Evolutionary conservation across 2,113 vertebrate species (phyloP), one percentile per base, ranked within the genome.

Genomic region (Syrrhaptes paradoxus): DNA sequence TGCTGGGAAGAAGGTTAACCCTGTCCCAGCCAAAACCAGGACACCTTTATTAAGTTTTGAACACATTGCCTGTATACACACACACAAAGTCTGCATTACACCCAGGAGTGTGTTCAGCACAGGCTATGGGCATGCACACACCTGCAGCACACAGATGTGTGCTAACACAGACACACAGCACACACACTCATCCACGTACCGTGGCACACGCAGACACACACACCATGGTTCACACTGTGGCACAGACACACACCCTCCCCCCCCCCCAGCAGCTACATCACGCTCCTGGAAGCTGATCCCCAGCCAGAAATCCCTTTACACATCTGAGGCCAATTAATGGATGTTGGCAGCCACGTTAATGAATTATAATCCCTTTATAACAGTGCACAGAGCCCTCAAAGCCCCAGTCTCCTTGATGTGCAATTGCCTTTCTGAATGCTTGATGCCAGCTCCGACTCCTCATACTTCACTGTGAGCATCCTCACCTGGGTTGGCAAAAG

Each of bases 21-120:
- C 41, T 41, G 12, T 41, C 41, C 41, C 41, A 41, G 41, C 41
- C 41, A 13, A 41, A 41, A 41, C 41, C 41, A 41, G 41, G 41
- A 41, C 41, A 41, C 13, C 26, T 77, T 61, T 22, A 4, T 29
- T 24, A 17, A 8, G 9, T n/a, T 65, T 24, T 10, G 34, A 67
- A 36, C 26, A 5, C 3, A 7, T 46, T 32, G 41, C n/a, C n/a
- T 18, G n/a, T 7, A 34, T 3, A 46, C 9, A 24, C 21, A 26
- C 8, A 12, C 22, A 17, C 8, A 17, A 8, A 55, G 22, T 4
- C 76, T 31, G 13, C 26, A 34, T 45, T 29, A 75, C 13, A 15
- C 66, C 6, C 3, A 0, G 2, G 29, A 12, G 45, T 0, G 2
- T 19, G 25, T 46, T 48, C 20, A 58, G 49, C 9, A 2, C 2